Evolutionary conservation across 2,797 vertebrate species (phyloP), one percentile per base, ranked within the genome.

Genomic region (Acropternis orthonyx): DNA sequence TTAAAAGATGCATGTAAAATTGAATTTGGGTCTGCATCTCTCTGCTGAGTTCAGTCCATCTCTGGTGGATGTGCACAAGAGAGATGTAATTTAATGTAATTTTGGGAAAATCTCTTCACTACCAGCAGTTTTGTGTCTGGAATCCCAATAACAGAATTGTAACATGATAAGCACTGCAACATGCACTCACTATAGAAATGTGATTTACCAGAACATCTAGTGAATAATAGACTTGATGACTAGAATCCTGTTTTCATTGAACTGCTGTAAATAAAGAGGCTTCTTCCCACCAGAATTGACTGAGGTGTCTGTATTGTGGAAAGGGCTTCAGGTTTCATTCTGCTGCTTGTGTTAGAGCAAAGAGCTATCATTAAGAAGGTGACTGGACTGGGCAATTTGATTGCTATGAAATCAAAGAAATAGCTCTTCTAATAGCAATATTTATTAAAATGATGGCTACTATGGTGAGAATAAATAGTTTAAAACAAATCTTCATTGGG

Each of bases 201-300:
- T 73, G 56, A 73, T 86, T 96, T 95, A 67, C 74, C 78, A 85
- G 39, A 95, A 84, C 62, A 88, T 81, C 48, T 20, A 81, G 32
- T 83, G 78, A 88, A 82, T 89, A 96, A 92, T 54, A 80, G 76
- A 41, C 44, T 73, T 89, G 85, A 83, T 94, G 68, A 78, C 56
- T 91, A 82, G 69, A 91, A 93, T 91, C 84, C 46, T 88, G 66
- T 96, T 96, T 95, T 94, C 73, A 67, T 49, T 81, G 63, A 89
- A 46, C 62, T 78, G 48, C 75, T 79, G 48, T 88, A 94, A 96
- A 95, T 92, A 84, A 93, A 95, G 79, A 78, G 73, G 55, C 39
- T 92, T 92, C 69, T 88, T 91, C 36, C 55, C 49, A 79, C 36
- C 51, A 79, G 76, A 89, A 65, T 16, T 85, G 85, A 72, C 78